Percentiles rank a stretch among this genome's conserved stretches.
Evolutionary conservation across 2,888 invertebrate genomes (phyloP).

Genomic region (Tiliacea citrago): DNA sequence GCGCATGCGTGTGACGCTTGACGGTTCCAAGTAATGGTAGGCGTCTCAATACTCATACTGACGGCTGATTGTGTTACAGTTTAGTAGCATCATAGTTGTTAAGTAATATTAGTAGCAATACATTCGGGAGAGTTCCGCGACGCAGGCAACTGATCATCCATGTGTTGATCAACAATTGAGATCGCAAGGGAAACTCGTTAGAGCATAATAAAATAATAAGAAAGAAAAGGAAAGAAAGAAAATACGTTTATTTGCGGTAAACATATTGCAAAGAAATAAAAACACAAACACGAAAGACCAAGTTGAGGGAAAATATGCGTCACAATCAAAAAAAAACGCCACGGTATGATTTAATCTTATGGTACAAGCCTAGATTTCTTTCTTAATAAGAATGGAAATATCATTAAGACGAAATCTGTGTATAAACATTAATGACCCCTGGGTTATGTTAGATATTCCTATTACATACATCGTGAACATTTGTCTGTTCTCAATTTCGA

Average conservation of each 20-base stretch:
- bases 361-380: background rate
- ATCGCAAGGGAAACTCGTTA: background rate
- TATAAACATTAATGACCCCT: background rate
- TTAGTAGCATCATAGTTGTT: background rate
- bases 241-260: too few relatives aligned
- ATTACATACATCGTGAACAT: background rate
- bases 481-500: background rate
- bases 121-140: background rate
- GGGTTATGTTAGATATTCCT: too few relatives aligned
- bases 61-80: background rate
- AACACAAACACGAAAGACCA: too few relatives aligned
- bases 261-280: too few relatives aligned
- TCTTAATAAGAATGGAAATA: background rate
- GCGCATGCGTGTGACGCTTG: background rate
- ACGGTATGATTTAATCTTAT: background rate
- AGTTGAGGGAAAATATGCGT: too few relatives aligned
- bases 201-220: too few relatives aligned
- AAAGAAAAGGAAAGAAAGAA: too few relatives aligned
- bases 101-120: background rate
- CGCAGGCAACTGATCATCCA: background rate
- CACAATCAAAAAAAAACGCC: too few relatives aligned
- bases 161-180: background rate
- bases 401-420: background rate
- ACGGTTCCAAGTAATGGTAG: too few relatives aligned
- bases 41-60: background rate